Evolutionary conservation across 2,888 invertebrate genomes (phyloP), one percentile per base, ranked within the genome.

Genomic region (Melinaea menophilus): DNA sequence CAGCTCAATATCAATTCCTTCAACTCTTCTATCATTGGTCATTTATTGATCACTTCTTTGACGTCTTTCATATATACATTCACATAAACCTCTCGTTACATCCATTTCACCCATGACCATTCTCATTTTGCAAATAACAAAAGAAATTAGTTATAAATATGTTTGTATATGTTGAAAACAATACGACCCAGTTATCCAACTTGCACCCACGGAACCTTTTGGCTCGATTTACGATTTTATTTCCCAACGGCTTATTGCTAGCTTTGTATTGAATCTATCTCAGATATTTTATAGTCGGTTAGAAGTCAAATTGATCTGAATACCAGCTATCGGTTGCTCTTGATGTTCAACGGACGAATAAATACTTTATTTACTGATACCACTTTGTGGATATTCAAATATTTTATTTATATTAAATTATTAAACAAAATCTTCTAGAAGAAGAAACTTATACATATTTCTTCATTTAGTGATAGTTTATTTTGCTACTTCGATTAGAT

Each of bases 131-230:
- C 22, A 22, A 22, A 22, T 22, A 22, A 22, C 22, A 22, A 22
- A 22, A 22, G 11, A 41, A 9, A 41, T 9, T 41, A 41, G 11
- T 9, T 5, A 37, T 37, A 35, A 35, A 35, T 35, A 37, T 13
- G 7, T 48, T 63, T 63, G 48, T 59, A 35, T n/a, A 31, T 48
- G n/a, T 34, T 47, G 56, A 56, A 59, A 56, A 76, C 64, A 58
- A 58, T 47, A 57, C 65, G 70, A 69, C 69, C 73, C 72, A 67
- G 63, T 68, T 69, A 65, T 64, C 58, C 61, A 59, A 68, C 64
- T 56, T 62, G 57, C 65, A 56, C 41, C 46, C 22, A 37, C 57
- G 12, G 7, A 54, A 61, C 58, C 62, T 55, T 62, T 62, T 54
- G 34, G 55, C 22, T 56, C 61, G 59, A 37, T 58, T 64, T 58